A percentile compares a stretch with the other conserved stretches of the same genome.
phyloP scores from a whole-genome alignment of 2,797 vertebrate species.

The Danio aesculapii region DNA sequence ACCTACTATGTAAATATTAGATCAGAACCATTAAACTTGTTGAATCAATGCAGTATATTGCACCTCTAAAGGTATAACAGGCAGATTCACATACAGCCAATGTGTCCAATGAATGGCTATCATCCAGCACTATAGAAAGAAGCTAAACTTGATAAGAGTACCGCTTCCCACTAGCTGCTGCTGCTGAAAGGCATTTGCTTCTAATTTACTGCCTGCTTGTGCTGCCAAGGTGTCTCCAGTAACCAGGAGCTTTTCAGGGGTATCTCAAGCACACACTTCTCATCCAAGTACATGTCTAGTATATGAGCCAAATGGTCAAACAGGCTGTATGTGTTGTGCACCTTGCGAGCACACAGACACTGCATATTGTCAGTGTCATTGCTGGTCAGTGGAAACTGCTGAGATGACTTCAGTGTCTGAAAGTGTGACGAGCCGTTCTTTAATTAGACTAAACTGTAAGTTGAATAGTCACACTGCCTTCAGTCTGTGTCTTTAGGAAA shows the following conservation, averaged over 20 bases:
- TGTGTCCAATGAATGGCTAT: no score
- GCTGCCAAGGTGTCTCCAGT: conserved; percentile 56
- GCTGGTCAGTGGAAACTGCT: conserved; percentile 29
- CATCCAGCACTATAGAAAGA: neutral
- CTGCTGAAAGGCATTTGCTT: conserved; percentile 56
- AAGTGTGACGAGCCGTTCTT: conserved; percentile 38
- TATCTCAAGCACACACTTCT: conserved; percentile 13
- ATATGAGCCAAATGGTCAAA: conserved; percentile 13
- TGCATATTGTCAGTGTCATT: conserved; percentile 26
- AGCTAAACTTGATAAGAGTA: conserved; percentile 30
- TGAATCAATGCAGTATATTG: no score
- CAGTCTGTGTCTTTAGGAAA: conserved; percentile 20
- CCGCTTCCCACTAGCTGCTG: neutral
- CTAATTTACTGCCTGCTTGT: conserved; percentile 53
- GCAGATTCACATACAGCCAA: no score
- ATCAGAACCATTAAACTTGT: no score
- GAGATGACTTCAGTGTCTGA: conserved; percentile 6
- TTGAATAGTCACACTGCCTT: conserved; percentile 34
- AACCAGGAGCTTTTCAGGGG: conserved; percentile 42
- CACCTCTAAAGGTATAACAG: no score
- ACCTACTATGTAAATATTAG: no score
- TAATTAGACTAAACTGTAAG: conserved; percentile 25
- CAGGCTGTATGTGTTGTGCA: neutral
- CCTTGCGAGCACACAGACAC: neutral
- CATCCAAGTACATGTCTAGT: conserved; percentile 1